A percentile compares a stretch with the other conserved stretches of the same genome.
These are phyloP conservation scores for Anabas testudineus DNA, from an alignment of 2,797 vertebrate genomes.

Conservation along the genomic window DNA sequence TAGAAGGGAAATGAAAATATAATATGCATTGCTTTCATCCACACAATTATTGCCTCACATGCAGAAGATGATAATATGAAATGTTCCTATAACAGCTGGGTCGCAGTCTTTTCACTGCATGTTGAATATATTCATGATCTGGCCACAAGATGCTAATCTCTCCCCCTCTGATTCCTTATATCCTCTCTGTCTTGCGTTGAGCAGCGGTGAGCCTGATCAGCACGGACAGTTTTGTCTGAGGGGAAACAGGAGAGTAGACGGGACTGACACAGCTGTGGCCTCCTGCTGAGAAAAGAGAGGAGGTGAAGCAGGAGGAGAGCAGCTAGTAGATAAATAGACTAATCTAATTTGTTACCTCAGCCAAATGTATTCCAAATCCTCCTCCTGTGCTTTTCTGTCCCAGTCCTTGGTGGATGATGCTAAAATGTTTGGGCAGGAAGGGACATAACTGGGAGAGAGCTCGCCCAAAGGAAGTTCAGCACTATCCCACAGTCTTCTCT, in stretches of 20 bases:
- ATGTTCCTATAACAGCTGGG: conserved; percentile 81
- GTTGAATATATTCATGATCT: conserved; percentile 82
- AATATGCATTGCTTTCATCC: conserved; percentile 81
- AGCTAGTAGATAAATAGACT: conserved; percentile 76
- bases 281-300: conserved; percentile 73
- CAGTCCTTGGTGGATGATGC: conserved; percentile 59
- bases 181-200: conserved; percentile 60
- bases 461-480: conserved; percentile 66
- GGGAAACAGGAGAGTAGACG: conserved; percentile 62
- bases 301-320: conserved; percentile 61
- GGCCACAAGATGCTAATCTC: conserved; percentile 72
- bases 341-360: conserved; percentile 75
- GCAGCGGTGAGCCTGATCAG: conserved; percentile 70
- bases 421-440: conserved; percentile 78
- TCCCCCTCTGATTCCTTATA: conserved; percentile 53
- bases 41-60: conserved; percentile 79
- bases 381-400: conserved; percentile 48
- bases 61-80: conserved; percentile 76
- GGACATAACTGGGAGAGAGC: conserved; percentile 64
- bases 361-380: conserved; percentile 71
- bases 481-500: conserved; percentile 45
- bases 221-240: conserved; percentile 65
- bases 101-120: conserved; percentile 62
- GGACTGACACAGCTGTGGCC: conserved; percentile 66
- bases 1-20: conserved; percentile 74